Evolutionary conservation across 1,140 invertebrate species (phyloP), one percentile per base, ranked within the genome.

Genomic region (Lepidurus packardi): DNA sequence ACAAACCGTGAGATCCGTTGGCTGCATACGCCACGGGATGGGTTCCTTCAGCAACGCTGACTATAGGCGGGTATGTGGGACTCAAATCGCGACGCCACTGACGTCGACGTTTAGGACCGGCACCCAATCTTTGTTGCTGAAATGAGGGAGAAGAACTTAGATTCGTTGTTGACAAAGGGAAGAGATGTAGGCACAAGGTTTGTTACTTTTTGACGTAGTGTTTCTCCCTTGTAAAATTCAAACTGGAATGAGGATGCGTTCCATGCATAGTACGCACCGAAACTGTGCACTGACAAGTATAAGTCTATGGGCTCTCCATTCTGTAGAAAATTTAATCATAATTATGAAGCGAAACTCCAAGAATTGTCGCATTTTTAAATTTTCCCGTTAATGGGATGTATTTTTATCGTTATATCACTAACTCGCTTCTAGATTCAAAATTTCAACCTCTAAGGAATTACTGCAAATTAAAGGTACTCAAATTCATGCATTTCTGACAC

Each of bases 1-100:
- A 81, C 2, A 81, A 73, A 6, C 81, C 81, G 45, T 81, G 81
- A n/a, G 81, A 81, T 24, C 81, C 81, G 21, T 81, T 81, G 9
- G 81, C 81, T 24, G 76, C 77, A 76, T 81, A 81, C 4, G 79
- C 73, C 21, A 80, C 80, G 4, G 81, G 80, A 79, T 81, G 81
- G 7, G 16, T 75, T 13, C 79, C 80, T 8, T 81, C 74, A 41
- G 79, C 78, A 75, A 81, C 42, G 73, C 79, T 75, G 21, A 81
- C 80, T 6, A 73, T 76, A 21, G 21, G 21, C 73, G 81, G 80
- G 75, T 81, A 81, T 0, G 73, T 79, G 43, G 75, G 75, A 79
- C 78, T 65, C 78, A 45, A 21, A 73, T 53, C 41, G 77, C 13
- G 53, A 74, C 76, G 13, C 75, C 76, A 43, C 44, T 45, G 16